Conservation (phyloP, 2,888 invertebrate genomes). For the Netelia fuscicornis region DNA sequence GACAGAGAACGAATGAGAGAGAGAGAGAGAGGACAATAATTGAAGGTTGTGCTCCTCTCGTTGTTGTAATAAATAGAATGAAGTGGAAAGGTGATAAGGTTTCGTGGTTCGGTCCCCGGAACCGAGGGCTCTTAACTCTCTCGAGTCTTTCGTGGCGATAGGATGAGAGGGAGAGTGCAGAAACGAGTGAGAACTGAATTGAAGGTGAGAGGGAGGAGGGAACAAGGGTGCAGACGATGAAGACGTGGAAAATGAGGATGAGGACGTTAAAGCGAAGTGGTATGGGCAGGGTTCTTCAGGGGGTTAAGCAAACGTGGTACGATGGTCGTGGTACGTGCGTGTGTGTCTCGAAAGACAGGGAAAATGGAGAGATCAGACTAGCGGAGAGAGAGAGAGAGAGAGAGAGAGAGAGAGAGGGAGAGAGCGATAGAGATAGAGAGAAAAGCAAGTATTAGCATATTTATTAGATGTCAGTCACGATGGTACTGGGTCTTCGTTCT, state of each 20-base stretch:
- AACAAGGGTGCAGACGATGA: neutral
- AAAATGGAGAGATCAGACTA: conserved; percentile 4
- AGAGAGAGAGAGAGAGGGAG: conserved; percentile 19
- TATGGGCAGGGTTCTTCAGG: neutral
- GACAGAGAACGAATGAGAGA: neutral
- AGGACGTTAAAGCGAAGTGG: conserved; percentile 17
- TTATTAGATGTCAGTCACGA: conserved; percentile 75
- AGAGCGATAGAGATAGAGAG: conserved; percentile 23
- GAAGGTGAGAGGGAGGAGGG: conserved; percentile 11
- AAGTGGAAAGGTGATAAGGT: conserved; percentile 39
- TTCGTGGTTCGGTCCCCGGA: conserved; percentile 37
- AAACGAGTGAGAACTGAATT: conserved; percentile 31
- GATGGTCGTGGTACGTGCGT: conserved; percentile 23
- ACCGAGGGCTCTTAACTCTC: conserved; percentile 43
- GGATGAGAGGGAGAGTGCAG: conserved; percentile 15
- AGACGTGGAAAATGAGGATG: conserved; percentile 33
- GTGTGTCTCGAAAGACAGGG: conserved; percentile 28
- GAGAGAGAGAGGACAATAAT: conserved; percentile 51
- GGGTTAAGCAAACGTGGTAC: conserved; percentile 52
- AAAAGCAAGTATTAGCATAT: conserved; percentile 74
- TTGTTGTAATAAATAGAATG: conserved; percentile 49
- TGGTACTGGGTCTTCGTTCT: conserved; percentile 31
- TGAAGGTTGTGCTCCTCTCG: conserved; percentile 31
- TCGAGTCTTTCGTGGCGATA: conserved; percentile 21
- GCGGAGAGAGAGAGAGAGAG: no score